Percentiles rank a stretch among this genome's conserved stretches.
phyloP scores from a whole-genome alignment of 2,888 invertebrate species.

The Mellilla xanthometata region DNA sequence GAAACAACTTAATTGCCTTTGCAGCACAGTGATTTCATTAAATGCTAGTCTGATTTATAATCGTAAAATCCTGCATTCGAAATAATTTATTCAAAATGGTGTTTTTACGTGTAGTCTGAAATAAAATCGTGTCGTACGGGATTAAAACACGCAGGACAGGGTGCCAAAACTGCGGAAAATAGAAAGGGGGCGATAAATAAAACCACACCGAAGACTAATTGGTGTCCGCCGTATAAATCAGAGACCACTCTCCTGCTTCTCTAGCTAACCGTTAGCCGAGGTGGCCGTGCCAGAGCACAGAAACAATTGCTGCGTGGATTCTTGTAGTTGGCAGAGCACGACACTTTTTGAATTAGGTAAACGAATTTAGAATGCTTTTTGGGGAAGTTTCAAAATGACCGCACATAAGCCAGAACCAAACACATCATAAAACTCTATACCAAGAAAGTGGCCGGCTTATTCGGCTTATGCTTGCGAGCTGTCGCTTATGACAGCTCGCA shows the following conservation, averaged over 20 bases:
- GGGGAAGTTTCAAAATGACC: conserved; percentile 20
- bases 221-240: conserved; percentile 76
- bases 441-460: no score
- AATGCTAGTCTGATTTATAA: no score
- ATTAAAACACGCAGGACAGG: conserved; percentile 27
- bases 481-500: no score
- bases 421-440: no score
- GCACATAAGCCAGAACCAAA: no score
- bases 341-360: conserved; percentile 30
- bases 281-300: conserved; percentile 33
- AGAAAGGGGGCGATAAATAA: conserved; percentile 74
- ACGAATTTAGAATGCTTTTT: conserved; percentile 28
- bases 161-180: conserved; percentile 68
- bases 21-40: no score
- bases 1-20: no score
- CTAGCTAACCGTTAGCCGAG: conserved; percentile 1
- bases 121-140: conserved; percentile 9
- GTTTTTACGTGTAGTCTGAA: conserved; percentile 13
- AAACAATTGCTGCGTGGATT: conserved; percentile 36
- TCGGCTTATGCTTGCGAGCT: no score
- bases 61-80: no score
- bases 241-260: conserved; percentile 45
- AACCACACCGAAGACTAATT: conserved; percentile 70
- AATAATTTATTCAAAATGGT: no score
- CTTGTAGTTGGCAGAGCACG: conserved; percentile 43